phyloP scores from a whole-genome alignment of 2,113 vertebrate genomes.

The Gasterosteus nipponicus region DNA sequence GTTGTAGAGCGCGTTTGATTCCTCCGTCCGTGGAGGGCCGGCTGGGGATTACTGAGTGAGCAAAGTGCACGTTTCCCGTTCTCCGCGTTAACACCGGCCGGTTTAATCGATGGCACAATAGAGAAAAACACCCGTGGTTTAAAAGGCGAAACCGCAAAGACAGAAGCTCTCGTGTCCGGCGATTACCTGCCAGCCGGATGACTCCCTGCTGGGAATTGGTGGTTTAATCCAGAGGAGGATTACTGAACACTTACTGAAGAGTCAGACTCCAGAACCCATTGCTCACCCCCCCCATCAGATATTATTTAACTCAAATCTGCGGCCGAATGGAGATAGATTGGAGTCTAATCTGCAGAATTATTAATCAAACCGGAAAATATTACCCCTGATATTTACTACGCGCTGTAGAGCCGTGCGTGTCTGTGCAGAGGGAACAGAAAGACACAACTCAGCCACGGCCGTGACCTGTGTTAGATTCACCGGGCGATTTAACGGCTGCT shows the following conservation, averaged over 20 bases:
- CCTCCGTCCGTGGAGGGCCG: background rate
- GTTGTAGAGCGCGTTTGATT: conserved; percentile 21
- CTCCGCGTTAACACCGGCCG: background rate
- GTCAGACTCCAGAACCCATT: conserved; percentile 17
- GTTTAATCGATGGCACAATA: background rate
- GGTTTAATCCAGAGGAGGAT: conserved; percentile 51
- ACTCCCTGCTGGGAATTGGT: conserved; percentile 31
- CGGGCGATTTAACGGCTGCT: no score
- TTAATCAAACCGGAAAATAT: background rate
- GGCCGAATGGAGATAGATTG: conserved; percentile 28
- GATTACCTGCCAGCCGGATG: background rate
- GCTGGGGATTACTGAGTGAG: conserved; percentile 14
- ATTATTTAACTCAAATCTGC: conserved; percentile 38
- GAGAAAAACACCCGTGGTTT: background rate
- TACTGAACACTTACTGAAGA: conserved; percentile 52
- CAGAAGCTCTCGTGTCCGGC: background rate
- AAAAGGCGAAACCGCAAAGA: background rate
- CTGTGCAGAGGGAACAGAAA: background rate
- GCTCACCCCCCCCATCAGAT: conserved; percentile 9
- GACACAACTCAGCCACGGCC: background rate
- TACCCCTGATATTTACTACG: background rate
- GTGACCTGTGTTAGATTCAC: no score
- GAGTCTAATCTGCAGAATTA: conserved; percentile 21
- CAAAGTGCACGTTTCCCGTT: background rate
- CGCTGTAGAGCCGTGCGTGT: no score